These are phyloP conservation scores for honey bee (Apis mellifera) DNA, from an alignment of 1,140 invertebrate species.

Conservation along the genomic window Amel_HAv3.1 CM009941.2:15767001-15767500, in stretches of 20 bases:
- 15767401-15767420: background rate
- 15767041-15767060: constrained; percentile 44
- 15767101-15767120: constrained; percentile 24
- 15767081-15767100: constrained; percentile 20
- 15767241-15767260: constrained; percentile 51
- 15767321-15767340: background rate
- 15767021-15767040: constrained; percentile 45
- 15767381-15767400: constrained; percentile 14
- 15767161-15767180: background rate
- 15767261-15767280: background rate
- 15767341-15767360: background rate
- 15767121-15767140: background rate
- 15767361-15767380: constrained; percentile 22
- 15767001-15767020: constrained; percentile 3
- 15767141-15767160: background rate
- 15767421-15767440: too few species aligned
- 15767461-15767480: too few species aligned
- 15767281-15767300: background rate
- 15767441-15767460: too few species aligned
- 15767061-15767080: constrained; percentile 32
- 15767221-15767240: background rate
- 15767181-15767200: background rate
- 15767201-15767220: background rate
- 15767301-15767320: constrained; percentile 17
- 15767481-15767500: too few species aligned